These are phyloP conservation scores for Eonycteris spelaea DNA, from an alignment of 2,113 vertebrate species.

Conservation along the genomic window DNA sequence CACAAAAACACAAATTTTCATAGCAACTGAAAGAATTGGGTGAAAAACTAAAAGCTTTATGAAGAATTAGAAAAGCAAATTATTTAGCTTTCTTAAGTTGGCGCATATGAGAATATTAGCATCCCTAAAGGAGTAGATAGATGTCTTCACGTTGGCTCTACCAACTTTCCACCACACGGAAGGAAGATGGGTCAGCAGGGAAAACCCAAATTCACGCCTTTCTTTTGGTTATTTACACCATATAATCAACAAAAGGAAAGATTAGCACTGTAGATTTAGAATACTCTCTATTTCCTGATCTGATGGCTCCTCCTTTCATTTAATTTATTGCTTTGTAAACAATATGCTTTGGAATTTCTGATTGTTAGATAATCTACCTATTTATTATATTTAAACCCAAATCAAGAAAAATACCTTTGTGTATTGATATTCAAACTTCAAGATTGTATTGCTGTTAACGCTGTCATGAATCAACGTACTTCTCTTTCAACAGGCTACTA, in stretches of 20 bases:
- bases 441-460: not conserved
- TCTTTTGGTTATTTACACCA: not conserved
- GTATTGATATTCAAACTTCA: not conserved
- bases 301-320: not conserved
- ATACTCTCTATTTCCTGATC: not conserved
- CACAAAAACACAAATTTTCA: slow-evolving; percentile 9
- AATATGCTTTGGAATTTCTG: not conserved
- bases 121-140: not conserved
- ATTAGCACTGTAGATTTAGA: not conserved
- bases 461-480: not conserved
- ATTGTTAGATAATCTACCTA: not conserved
- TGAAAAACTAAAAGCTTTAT: not conserved
- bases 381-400: not conserved
- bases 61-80: not conserved
- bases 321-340: not conserved
- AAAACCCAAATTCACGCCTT: not conserved
- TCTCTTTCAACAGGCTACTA: not conserved
- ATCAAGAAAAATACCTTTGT: not conserved
- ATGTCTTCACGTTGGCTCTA: not conserved
- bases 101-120: not conserved
- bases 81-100: not conserved
- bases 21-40: not conserved
- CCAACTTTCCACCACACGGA: too few relatives aligned
- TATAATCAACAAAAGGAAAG: not conserved
- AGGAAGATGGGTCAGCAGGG: not conserved